Evolutionary conservation across 2,888 invertebrate genomes (phyloP), one percentile per base, ranked within the genome.

Genomic region (Petrophora chlorosata): DNA sequence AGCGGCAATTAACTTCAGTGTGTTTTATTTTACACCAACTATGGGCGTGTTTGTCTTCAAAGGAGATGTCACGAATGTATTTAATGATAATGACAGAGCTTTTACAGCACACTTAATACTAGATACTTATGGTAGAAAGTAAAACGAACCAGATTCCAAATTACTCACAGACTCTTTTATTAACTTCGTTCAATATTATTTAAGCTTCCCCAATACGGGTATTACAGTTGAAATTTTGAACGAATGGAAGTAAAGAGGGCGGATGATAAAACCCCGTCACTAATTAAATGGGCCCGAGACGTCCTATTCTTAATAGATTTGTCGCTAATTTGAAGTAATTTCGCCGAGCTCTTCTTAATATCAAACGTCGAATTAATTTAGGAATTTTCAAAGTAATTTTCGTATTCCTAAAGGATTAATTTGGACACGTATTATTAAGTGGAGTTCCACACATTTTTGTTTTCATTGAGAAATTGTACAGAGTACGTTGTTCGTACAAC

Each of bases 221-320:
- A 79, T 78, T 79, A 81, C 73, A 71, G 76, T 75, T 76, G 72
- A 82, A 82, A 82, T 81, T 85, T 70, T 68, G 74, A 69, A 70
- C 76, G 82, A 85, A 82, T 70, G 72, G 73, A 75, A 75, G 77
- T 73, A 76, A 83, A 82, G 80, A 82, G 84, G 75, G 76, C 61
- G 79, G 79, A 85, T 82, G 76, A 87, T 89, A 86, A 88, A 89
- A 86, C 81, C 83, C 76, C 64, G 82, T 79, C 85, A 82, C 86
- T 89, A 90, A 90, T 90, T 90, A 89, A 90, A 88, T 84, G 82
- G 82, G 76, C 79, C 70, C 68, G 73, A 79, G 82, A 81, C 80
- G 78, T 82, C 74, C 77, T 79, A 76, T 79, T 82, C 81, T 80
- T 86, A 86, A 86, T 86, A 87, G 85, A 89, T 87, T 85, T 83